Conservation (phyloP, 2,888 invertebrate genomes). For the Bimastos eiseni region DNA sequence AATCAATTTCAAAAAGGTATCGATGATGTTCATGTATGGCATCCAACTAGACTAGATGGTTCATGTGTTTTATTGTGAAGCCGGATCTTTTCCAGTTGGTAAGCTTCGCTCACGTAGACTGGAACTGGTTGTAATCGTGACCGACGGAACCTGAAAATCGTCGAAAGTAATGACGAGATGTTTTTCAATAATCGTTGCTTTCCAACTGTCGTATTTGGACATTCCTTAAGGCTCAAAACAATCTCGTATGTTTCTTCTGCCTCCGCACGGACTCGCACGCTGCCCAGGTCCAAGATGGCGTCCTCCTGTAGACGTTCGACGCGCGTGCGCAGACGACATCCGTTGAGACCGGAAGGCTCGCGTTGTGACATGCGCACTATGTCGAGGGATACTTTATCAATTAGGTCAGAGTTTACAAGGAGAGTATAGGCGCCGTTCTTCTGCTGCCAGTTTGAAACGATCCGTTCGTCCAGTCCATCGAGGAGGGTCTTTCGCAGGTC, state of each 20-base stretch:
- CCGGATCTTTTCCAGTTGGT: slow-evolving; percentile 20
- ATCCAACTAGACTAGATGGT: background rate
- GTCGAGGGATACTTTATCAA: slow-evolving; percentile 8
- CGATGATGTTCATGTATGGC: background rate
- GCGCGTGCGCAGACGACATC: slow-evolving; percentile 13
- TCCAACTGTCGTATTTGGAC: background rate
- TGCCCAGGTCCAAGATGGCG: slow-evolving; percentile 9
- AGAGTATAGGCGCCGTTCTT: background rate
- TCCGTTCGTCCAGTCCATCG: background rate
- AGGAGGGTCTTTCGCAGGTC: background rate
- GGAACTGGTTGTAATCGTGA: background rate
- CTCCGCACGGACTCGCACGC: background rate
- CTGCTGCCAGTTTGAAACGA: background rate
- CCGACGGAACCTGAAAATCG: background rate
- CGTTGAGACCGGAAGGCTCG: slow-evolving; percentile 23
- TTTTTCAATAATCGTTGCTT: background rate
- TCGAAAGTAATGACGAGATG: background rate
- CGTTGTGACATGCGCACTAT: background rate
- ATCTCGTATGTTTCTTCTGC: slow-evolving; percentile 4
- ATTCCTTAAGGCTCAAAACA: background rate
- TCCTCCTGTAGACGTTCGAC: background rate
- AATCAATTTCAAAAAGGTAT: background rate
- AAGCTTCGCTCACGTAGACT: slow-evolving; percentile 15
- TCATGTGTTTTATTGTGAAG: background rate
- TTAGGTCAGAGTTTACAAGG: slow-evolving; percentile 1